Evolutionary conservation across 1,140 invertebrate species (phyloP).

Genomic region (Odontomachus brunneus): DNA sequence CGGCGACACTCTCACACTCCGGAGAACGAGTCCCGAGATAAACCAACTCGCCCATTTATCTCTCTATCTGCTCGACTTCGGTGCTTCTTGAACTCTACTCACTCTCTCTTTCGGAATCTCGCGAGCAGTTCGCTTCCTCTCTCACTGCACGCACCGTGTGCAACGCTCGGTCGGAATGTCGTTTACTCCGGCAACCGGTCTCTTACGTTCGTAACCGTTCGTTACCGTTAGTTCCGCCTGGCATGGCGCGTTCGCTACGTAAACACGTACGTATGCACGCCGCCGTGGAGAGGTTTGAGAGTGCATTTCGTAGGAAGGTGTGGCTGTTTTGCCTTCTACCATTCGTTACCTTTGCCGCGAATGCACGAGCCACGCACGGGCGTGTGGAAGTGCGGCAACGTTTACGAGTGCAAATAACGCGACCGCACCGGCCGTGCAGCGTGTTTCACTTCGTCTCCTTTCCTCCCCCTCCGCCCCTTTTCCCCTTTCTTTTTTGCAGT

Average conservation of each 20-base stretch:
- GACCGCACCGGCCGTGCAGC: conserved; percentile 44
- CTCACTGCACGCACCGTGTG: conserved; percentile 20
- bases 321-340: conserved; percentile 68
- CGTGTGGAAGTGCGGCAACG: conserved; percentile 34
- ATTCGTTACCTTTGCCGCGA: conserved; percentile 73
- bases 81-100: conserved; percentile 7
- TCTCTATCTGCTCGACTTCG: conserved; percentile 47
- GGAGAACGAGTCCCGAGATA: background rate
- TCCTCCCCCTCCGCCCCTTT: too few species aligned
- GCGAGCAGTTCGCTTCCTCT: conserved; percentile 29
- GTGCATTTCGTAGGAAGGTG: conserved; percentile 68
- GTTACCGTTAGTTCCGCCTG: conserved; percentile 76
- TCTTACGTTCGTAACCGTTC: conserved; percentile 75
- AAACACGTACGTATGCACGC: conserved; percentile 69
- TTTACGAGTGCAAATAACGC: conserved; percentile 68
- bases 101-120: conserved; percentile 51
- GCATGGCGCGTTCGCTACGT: conserved; percentile 69
- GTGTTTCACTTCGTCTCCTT: conserved; percentile 31
- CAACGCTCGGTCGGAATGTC: conserved; percentile 68
- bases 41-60: conserved; percentile 37
- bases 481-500: too few species aligned
- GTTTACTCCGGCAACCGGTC: conserved; percentile 71
- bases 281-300: conserved; percentile 51
- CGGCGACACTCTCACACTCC: too few species aligned
- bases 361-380: conserved; percentile 7